phyloP scores from a whole-genome alignment of 2,113 vertebrate species.

The Pygoscelis adeliae region DNA sequence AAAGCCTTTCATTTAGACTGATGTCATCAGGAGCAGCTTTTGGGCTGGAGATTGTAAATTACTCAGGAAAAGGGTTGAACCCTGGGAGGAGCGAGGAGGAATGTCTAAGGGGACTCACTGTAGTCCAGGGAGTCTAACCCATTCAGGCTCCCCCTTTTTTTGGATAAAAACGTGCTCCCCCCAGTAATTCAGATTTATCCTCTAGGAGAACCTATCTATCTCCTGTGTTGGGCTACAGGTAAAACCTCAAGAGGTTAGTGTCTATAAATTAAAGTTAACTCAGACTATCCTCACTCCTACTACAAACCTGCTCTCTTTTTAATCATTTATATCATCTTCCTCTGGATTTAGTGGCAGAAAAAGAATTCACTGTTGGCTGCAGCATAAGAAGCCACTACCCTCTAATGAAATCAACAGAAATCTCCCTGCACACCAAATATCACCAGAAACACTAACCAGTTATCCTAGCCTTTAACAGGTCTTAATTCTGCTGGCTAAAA shows the following conservation, averaged over 20 bases:
- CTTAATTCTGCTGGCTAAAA: background rate
- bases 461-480: background rate
- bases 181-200: background rate
- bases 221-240: background rate
- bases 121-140: background rate
- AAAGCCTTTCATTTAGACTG: background rate
- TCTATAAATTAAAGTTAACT: background rate
- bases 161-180: background rate
- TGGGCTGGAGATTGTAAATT: background rate
- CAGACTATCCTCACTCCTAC: background rate
- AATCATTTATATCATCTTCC: background rate
- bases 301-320: background rate
- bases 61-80: background rate
- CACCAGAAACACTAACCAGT: background rate
- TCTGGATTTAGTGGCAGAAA: background rate
- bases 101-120: background rate
- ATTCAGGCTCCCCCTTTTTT: accelerated
- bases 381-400: background rate
- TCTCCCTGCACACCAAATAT: background rate
- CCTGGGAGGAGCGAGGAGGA: background rate
- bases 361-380: background rate
- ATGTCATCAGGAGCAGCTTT: background rate
- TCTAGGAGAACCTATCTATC: background rate
- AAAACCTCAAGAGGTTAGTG: background rate
- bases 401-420: background rate